Conservation (phyloP, 2,113 vertebrate genomes). For the Chauna torquata region DNA sequence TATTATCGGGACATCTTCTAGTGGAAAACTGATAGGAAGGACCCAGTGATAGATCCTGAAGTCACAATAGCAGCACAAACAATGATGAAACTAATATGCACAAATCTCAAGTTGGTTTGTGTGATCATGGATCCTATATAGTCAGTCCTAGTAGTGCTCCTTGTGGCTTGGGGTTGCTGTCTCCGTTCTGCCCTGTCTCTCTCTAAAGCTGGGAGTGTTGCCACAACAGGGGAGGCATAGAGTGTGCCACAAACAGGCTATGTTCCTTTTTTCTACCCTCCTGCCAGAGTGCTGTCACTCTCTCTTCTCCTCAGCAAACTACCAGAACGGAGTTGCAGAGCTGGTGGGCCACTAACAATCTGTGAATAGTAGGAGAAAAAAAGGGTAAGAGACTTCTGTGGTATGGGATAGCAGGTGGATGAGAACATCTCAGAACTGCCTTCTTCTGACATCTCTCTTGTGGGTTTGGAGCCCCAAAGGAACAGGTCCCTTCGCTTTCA, state of each 20-base stretch:
- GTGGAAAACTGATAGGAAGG: not conserved
- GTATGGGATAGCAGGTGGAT: not conserved
- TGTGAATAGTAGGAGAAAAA: not conserved
- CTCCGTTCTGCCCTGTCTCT: not conserved
- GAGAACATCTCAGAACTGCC: not conserved
- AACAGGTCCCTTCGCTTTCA: not conserved
- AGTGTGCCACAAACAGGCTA: not conserved
- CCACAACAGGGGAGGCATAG: not conserved
- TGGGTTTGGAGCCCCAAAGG: not conserved
- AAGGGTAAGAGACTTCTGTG: not conserved
- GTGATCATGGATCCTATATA: not conserved
- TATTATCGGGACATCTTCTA: not conserved
- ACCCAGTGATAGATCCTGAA: not conserved
- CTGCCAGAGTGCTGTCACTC: not conserved
- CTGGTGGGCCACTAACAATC: fast-evolving
- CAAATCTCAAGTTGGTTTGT: not conserved
- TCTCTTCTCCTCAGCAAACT: not conserved
- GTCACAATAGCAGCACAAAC: not conserved
- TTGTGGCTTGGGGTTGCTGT: not conserved
- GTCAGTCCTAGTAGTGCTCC: not conserved
- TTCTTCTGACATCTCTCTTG: not conserved
- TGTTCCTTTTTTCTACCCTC: not conserved
- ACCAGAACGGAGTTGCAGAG: not conserved
- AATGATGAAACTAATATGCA: not conserved
- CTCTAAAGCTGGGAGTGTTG: not conserved